Base-by-base conservation (phyloP, 2,888 invertebrate genomes). In the Parnassius glacialis region DNA sequence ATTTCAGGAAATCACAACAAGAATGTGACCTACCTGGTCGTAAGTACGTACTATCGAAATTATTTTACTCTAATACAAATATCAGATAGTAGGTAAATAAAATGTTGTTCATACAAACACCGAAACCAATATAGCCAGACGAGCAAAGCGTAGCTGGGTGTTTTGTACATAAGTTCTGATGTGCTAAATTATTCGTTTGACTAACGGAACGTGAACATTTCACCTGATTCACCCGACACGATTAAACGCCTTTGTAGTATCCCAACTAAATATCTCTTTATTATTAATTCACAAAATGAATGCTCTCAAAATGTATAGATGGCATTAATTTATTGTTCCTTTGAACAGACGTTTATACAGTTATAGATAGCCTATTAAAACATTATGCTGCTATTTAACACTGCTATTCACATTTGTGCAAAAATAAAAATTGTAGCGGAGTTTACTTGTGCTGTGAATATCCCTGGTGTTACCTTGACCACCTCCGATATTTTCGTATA, bases 161-260 rank as follows among this genome's bases (percentile, higher is more conserved):
- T 63, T 59, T 59, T 59, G 57, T 64, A 43, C 53, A 59, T 57
- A 59, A 63, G 56, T 64, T 52, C 59, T 57, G 59, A 64, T 64
- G 57, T 57, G 59, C 63, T 64, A 64, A 64, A 59, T 56, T 59
- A 62, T 67, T 64, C 78, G 78, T 84, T 83, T 84, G 81, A 83
- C 80, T 79, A 83, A 76, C 80, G 79, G 78, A 74, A 74, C 78
- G 81, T 83, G 81, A 84, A 81, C 78, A 68, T 84, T 85, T 83
- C 78, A 81, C 77, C 72, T 74, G 74, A 79, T 79, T 75, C 74
- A 72, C 67, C 74, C 74, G 77, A 52, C 76, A 78, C 79, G 77
- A 79, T 76, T 80, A 81, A 74, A 70, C 79, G 74, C 68, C 59
- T 69, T 57, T 64, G 62, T 62, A 55, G 45, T 11, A 11, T 11